phyloP scores from a whole-genome alignment of 2,113 vertebrate species.

The Cynocephalus volans region DNA sequence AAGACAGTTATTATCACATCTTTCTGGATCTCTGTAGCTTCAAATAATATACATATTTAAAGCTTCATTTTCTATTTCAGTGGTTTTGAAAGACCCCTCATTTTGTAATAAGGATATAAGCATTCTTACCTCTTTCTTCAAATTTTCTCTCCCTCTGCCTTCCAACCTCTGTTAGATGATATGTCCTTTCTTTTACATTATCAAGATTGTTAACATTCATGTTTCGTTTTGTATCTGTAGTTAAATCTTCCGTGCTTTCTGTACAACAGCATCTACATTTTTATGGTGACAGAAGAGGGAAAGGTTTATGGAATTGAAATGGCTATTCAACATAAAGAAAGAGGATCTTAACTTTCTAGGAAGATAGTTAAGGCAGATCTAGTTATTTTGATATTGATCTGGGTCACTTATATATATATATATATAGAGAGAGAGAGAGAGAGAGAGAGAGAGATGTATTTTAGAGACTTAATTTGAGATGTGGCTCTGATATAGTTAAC shows the following conservation, averaged over 20 bases:
- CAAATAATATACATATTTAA: slow-evolving; percentile 18
- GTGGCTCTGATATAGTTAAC: not conserved
- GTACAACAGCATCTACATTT: slow-evolving; percentile 16
- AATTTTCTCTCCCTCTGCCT: not conserved
- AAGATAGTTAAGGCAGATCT: not conserved
- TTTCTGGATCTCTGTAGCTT: slow-evolving; percentile 19
- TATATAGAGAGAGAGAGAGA: not conserved
- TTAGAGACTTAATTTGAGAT: not conserved
- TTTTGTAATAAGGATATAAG: slow-evolving; percentile 14
- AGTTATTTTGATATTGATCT: slow-evolving; percentile 23
- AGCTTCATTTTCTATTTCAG: not conserved
- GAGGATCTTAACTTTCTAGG: slow-evolving; percentile 1
- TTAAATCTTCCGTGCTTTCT: not conserved
- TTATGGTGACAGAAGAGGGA: not conserved
- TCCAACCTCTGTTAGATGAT: not conserved
- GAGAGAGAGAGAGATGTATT: not conserved
- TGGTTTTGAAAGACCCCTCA: not conserved
- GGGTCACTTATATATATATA: not conserved
- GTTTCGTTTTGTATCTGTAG: not conserved
- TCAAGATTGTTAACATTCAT: not conserved
- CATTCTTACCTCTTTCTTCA: not conserved
- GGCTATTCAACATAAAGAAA: not conserved
- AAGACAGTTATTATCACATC: not conserved
- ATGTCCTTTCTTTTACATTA: slow-evolving; percentile 17
- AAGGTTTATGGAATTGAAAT: slow-evolving; percentile 15